Evolutionary conservation across 2,888 invertebrate genomes (phyloP).

Genomic region (Fragum whitleyi): DNA sequence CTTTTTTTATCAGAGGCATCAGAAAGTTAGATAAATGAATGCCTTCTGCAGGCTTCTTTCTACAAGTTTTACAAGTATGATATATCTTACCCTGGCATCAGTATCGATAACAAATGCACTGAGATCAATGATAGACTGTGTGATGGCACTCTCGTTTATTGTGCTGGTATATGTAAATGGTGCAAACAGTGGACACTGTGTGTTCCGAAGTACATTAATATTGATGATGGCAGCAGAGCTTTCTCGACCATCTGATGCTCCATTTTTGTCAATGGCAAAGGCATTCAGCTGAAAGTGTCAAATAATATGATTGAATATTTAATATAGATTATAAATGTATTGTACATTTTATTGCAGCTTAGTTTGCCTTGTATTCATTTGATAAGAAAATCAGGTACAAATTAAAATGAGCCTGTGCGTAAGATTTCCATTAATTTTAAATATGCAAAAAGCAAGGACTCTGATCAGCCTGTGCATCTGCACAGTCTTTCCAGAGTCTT

Average conservation of each 20-base stretch:
- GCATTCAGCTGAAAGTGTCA: slow-evolving; percentile 35
- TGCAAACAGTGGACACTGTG: slow-evolving; percentile 47
- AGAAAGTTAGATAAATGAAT: too few relatives aligned
- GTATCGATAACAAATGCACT: slow-evolving; percentile 37
- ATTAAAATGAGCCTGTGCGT: not conserved
- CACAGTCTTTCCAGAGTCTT: too few relatives aligned
- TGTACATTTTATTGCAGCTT: not conserved
- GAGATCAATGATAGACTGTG: slow-evolving; percentile 21
- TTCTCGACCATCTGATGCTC: slow-evolving; percentile 29
- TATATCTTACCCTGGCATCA: slow-evolving; percentile 50
- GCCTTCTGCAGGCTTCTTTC: too few relatives aligned
- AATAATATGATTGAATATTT: too few relatives aligned
- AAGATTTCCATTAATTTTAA: too few relatives aligned
- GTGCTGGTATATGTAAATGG: not conserved
- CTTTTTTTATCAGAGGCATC: not conserved
- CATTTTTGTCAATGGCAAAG: slow-evolving; percentile 46
- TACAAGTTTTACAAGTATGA: too few relatives aligned
- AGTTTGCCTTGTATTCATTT: not conserved
- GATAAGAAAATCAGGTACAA: not conserved
- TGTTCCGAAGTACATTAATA: slow-evolving; percentile 68
- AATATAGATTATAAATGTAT: too few relatives aligned
- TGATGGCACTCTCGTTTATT: slow-evolving; percentile 28
- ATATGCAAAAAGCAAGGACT: too few relatives aligned
- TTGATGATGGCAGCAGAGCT: slow-evolving; percentile 51
- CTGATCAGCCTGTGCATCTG: too few relatives aligned